Conservation (phyloP, 2,113 vertebrate genomes). For the Coracopsis vasa region DNA sequence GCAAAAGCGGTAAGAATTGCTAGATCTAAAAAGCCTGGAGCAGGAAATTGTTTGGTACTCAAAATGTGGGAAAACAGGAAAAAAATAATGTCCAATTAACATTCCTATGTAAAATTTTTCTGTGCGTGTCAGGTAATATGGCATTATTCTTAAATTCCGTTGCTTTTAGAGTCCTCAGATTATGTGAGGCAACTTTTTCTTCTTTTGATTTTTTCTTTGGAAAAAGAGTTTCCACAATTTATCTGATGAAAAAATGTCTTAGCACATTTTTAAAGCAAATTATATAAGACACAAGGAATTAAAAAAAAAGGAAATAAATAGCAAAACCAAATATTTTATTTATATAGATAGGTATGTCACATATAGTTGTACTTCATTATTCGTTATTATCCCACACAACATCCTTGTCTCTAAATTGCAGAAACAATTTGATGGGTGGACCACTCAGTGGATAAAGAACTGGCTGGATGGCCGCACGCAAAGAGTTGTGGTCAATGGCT, state of each 20-base stretch:
- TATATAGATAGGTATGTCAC: not conserved
- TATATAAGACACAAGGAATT: not conserved
- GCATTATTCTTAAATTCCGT: not conserved
- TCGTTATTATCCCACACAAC: too few species aligned
- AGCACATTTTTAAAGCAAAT: not conserved
- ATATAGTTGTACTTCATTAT: not conserved
- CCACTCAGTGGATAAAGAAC: too few species aligned
- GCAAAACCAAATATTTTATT: not conserved
- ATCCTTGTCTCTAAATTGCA: too few species aligned
- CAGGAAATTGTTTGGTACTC: not conserved
- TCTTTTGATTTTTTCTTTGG: not conserved
- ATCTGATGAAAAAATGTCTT: not conserved
- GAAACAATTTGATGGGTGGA: too few species aligned
- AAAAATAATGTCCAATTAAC: not conserved
- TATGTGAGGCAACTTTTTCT: not conserved
- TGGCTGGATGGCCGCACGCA: too few species aligned
- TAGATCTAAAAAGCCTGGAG: not conserved
- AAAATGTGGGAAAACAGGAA: not conserved
- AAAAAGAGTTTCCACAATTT: not conserved
- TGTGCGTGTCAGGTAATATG: not conserved
- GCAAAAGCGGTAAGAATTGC: not conserved
- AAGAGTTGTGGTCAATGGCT: too few species aligned
- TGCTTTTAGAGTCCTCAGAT: not conserved
- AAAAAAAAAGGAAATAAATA: not conserved
- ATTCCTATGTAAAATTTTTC: not conserved